These are phyloP conservation scores for Parasteatoda lunata DNA, from an alignment of 2,888 invertebrate species.

Conservation along the genomic window DNA sequence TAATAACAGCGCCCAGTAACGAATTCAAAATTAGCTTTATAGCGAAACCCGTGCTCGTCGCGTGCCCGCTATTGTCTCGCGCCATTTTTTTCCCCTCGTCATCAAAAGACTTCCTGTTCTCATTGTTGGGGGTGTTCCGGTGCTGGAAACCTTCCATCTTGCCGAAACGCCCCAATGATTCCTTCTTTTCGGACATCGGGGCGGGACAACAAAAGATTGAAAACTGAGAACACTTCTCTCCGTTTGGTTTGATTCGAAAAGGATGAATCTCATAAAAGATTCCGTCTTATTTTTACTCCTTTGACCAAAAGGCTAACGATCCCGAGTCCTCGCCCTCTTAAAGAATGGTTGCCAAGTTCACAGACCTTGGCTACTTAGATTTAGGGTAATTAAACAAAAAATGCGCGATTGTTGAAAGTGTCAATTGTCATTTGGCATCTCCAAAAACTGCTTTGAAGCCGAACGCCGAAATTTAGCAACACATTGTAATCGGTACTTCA, in stretches of 20 bases:
- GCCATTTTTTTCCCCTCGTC: constrained; percentile 46
- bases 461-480: too few relatives aligned
- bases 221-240: constrained; percentile 7
- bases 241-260: constrained; percentile 38
- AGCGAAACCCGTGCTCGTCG: constrained; percentile 56
- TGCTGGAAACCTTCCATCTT: constrained; percentile 20
- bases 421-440: not conserved
- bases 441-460: not conserved
- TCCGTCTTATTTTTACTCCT: not conserved
- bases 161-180: constrained; percentile 17
- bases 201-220: not conserved
- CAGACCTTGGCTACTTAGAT: too few relatives aligned
- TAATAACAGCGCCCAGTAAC: not conserved
- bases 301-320: constrained; percentile 43
- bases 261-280: constrained; percentile 10
- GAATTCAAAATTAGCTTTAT: not conserved
- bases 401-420: too few relatives aligned
- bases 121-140: constrained; percentile 59
- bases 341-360: too few relatives aligned
- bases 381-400: too few relatives aligned
- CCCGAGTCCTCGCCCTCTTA: not conserved
- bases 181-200: not conserved
- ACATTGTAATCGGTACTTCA: too few relatives aligned
- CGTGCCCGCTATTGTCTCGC: constrained; percentile 40
- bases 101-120: constrained; percentile 67